Evolutionary conservation across 1,140 invertebrate genomes (phyloP).

Genomic region (Drosophila rhopaloa): DNA sequence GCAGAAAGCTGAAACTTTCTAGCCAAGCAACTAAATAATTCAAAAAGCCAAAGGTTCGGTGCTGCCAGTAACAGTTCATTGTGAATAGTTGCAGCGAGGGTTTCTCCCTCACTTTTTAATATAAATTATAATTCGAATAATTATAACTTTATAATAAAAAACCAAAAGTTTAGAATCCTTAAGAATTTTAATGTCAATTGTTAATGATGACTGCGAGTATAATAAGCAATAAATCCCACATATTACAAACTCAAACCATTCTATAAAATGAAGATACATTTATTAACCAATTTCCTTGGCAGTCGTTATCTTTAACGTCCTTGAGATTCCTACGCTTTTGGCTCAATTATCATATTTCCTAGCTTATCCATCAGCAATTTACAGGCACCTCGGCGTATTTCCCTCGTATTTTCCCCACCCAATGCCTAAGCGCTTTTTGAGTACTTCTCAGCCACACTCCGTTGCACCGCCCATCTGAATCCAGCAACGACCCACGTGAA

Average conservation of each 20-base stretch:
- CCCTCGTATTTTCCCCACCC: neutral
- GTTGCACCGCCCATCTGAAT: slow-evolving; percentile 4
- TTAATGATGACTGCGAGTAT: too few relatives aligned
- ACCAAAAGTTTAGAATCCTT: too few relatives aligned
- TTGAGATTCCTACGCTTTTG: neutral
- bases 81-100: slow-evolving; percentile 43
- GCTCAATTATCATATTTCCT: slow-evolving; percentile 40
- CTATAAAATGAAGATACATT: neutral
- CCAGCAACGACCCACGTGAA: slow-evolving; percentile 5
- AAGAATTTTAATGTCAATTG: neutral
- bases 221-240: too few relatives aligned
- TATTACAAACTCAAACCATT: too few relatives aligned
- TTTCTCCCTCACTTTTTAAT: neutral
- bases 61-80: slow-evolving; percentile 32
- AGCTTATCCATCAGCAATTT: slow-evolving; percentile 29
- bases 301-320: neutral
- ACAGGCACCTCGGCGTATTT: slow-evolving; percentile 22
- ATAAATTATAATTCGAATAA: too few relatives aligned
- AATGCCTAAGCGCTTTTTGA: slow-evolving; percentile 61
- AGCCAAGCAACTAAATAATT: slow-evolving; percentile 52
- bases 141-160: neutral
- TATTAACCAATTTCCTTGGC: slow-evolving; percentile 15
- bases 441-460: slow-evolving; percentile 38
- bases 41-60: slow-evolving; percentile 44
- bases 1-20: slow-evolving; percentile 38